Percentiles rank a stretch among this genome's conserved stretches.
Evolutionary conservation across 2,888 invertebrate species (phyloP).

Genomic region (Lordiphosa andalusiaca): DNA sequence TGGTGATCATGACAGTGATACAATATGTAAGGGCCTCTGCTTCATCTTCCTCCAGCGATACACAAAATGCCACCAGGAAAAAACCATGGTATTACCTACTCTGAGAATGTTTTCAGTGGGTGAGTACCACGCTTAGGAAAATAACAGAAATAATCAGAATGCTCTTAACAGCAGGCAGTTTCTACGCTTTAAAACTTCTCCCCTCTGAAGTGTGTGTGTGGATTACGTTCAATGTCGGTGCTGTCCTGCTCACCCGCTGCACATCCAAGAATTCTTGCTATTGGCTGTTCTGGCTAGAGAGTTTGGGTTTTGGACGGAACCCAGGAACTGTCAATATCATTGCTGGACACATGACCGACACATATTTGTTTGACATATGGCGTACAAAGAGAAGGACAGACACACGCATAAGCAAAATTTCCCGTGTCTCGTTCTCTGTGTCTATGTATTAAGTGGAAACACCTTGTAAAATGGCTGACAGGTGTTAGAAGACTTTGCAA

Average conservation of each 20-base stretch:
- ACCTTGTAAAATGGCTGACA: conserved; percentile 74
- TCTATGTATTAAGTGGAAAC: conserved; percentile 71
- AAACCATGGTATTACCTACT: too few relatives aligned
- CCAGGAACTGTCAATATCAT: conserved; percentile 69
- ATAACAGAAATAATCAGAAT: conserved; percentile 54
- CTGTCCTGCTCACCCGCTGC: conserved; percentile 20
- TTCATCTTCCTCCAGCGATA: too few relatives aligned
- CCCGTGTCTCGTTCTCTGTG: conserved; percentile 27
- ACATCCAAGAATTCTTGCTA: conserved; percentile 13
- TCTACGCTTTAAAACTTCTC: conserved; percentile 21
- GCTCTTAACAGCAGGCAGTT: conserved; percentile 48
- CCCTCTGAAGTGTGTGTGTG: conserved; percentile 16
- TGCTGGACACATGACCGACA: conserved; percentile 70
- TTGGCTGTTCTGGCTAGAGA: conserved; percentile 19
- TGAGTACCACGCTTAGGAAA: too few relatives aligned
- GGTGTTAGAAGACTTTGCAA: conserved; percentile 74
- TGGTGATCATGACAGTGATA: too few relatives aligned
- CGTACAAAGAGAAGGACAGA: conserved; percentile 58
- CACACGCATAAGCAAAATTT: conserved; percentile 17
- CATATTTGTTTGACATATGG: conserved; percentile 57
- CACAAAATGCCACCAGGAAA: too few relatives aligned
- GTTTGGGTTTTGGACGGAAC: conserved; percentile 25
- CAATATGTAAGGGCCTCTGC: too few relatives aligned
- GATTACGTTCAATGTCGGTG: conserved; percentile 56
- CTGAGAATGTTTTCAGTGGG: too few relatives aligned